Percentiles rank a stretch among this genome's conserved stretches.
Conservation (phyloP, 2,113 vertebrate genomes). For the Peromyscus polionotus region DNA sequence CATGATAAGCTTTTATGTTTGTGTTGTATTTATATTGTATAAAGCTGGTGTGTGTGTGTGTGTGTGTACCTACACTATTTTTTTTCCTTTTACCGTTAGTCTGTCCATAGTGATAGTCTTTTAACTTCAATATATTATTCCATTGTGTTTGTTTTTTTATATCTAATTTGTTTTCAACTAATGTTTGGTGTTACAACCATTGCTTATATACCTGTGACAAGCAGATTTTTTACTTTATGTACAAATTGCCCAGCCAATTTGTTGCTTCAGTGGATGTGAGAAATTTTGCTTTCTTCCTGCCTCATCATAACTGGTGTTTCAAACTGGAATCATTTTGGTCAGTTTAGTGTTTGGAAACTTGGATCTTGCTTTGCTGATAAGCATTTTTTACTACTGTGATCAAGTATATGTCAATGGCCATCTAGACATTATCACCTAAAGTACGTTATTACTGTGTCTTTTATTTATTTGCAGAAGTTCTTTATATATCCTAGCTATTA, state of each 20-base stretch:
- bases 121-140: not conserved
- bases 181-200: not conserved
- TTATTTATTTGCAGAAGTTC: conserved; percentile 6
- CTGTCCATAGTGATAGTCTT: conserved; percentile 4
- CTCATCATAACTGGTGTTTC: conserved; percentile 15
- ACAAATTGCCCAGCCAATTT: conserved; percentile 29
- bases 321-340: conserved; percentile 41
- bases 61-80: not conserved
- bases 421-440: conserved; percentile 18
- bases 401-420: not conserved
- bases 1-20: not conserved
- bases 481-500: not conserved
- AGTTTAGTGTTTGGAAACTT: conserved; percentile 24
- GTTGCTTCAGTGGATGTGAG: not conserved
- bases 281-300: not conserved
- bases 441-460: not conserved
- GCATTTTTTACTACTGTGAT: conserved; percentile 10
- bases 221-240: conserved; percentile 38
- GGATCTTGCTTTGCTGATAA: conserved; percentile 40
- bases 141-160: not conserved
- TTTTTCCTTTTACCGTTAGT: not conserved
- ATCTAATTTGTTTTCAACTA: not conserved
- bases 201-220: not conserved
- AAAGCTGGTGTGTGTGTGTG: not conserved
- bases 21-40: not conserved